Evolutionary conservation across 2,888 invertebrate genomes (phyloP), one percentile per base, ranked within the genome.

Genomic region (Caradrina kadenii): DNA sequence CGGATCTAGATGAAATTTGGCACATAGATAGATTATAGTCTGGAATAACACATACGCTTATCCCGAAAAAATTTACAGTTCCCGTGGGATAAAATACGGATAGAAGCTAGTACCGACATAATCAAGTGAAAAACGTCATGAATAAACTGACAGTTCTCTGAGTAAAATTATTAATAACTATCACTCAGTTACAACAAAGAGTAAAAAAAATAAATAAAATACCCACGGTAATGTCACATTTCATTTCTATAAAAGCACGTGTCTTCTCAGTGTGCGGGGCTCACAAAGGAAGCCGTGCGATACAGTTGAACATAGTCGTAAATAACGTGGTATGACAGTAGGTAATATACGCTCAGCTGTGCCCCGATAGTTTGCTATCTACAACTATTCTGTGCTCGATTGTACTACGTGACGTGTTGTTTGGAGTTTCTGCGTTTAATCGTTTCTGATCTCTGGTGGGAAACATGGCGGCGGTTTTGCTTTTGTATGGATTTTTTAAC

Each of bases 321-420:
- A 90, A 89, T 89, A 90, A 87, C 79, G 67, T 54, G 60, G 79
- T 82, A 87, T 89, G 89, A 89, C 88, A 88, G 82, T 73, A 76
- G 71, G 84, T 85, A 84, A 86, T 86, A 83, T 84, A 88, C 84
- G 83, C 76, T 81, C 84, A 86, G 85, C 86, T 86, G 85, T 70
- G 84, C 60, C 75, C 76, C 83, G 78, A 84, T 84, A 82, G 83
- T 86, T 84, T 80, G 76, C 78, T 74, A 81, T 76, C 72, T 81
- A 79, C 61, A 73, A 79, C 83, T 81, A 73, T 80, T 68, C 63
- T 71, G 74, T 60, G 67, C 80, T 55, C 76, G 76, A 78, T 79
- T 78, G 76, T 76, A 77, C 69, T 76, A 77, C 69, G 69, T 58
- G 73, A 72, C 58, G 63, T 70, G 65, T 69, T 71, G 68, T 68